These are phyloP conservation scores for Naso thynnoides DNA, from an alignment of 2,797 vertebrate species.

Conservation along the genomic window DNA sequence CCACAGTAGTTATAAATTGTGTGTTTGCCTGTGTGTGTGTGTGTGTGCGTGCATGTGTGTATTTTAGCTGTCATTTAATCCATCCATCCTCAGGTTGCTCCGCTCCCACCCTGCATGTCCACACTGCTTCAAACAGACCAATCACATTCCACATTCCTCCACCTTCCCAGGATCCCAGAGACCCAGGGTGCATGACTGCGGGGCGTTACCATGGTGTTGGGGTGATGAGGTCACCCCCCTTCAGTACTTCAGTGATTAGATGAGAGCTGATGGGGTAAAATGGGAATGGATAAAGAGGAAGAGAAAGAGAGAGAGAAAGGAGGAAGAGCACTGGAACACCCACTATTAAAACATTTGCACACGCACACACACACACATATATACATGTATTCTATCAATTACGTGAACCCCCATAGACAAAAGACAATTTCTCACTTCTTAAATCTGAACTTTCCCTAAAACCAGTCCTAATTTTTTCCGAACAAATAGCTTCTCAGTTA, in stretches of 20 bases:
- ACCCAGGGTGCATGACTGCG: conserved; percentile 66
- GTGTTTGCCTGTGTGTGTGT: conserved; percentile 2
- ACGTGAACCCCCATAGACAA: background rate
- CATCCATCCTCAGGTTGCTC: conserved; percentile 60
- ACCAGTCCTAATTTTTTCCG: background rate
- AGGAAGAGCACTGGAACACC: background rate
- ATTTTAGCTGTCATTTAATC: conserved; percentile 67
- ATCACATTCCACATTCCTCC: conserved; percentile 70
- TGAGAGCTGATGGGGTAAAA: conserved; percentile 52
- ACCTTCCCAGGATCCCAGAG: conserved; percentile 75
- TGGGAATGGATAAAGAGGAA: conserved; percentile 23
- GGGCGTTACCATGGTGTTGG: conserved; percentile 66
- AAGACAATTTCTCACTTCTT: background rate
- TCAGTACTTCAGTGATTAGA: conserved; percentile 64
- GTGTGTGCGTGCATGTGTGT: conserved; percentile 23
- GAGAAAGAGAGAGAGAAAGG: background rate
- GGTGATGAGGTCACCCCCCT: conserved; percentile 69
- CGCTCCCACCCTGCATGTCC: conserved; percentile 48
- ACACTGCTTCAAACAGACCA: conserved; percentile 51
- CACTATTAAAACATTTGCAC: background rate
- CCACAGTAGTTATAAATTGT: conserved; percentile 21
- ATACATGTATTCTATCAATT: background rate
- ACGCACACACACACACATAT: background rate
- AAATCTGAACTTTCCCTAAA: background rate
- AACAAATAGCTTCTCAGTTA: background rate